These are phyloP conservation scores for Diglossa cyanea DNA, from an alignment of 2,797 vertebrate species.

Conservation along the genomic window DNA sequence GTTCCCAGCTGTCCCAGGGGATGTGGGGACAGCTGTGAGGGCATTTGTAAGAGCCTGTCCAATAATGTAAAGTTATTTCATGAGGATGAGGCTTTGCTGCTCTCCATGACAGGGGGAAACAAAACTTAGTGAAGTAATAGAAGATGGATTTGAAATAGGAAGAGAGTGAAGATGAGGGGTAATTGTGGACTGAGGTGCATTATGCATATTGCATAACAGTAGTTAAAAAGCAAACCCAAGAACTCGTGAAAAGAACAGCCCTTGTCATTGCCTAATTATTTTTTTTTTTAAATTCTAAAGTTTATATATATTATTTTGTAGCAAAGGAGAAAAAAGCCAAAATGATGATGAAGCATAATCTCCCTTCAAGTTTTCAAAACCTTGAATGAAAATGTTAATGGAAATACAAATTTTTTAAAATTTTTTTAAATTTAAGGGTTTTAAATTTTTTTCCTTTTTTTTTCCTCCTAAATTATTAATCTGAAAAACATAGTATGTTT, in stretches of 20 bases:
- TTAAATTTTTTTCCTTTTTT: rapidly evolving
- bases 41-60: background rate
- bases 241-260: background rate
- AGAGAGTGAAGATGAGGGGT: background rate
- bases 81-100: rapidly evolving
- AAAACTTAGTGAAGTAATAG: background rate
- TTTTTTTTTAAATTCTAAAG: background rate
- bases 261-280: background rate
- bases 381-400: background rate
- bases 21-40: background rate
- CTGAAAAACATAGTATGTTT: background rate
- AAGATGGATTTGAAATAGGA: background rate
- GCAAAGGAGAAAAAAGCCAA: background rate
- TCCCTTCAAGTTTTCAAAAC: background rate
- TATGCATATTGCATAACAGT: background rate
- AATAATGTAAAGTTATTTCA: background rate
- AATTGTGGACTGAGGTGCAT: background rate
- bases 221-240: background rate
- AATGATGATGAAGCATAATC: background rate
- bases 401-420: too few species aligned
- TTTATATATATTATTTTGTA: background rate
- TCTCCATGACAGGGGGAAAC: rapidly evolving
- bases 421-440: too few species aligned
- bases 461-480: rapidly evolving
- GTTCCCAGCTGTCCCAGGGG: background rate